Percentiles rank a stretch among this genome's conserved stretches.
phyloP scores from a whole-genome alignment of 2,888 invertebrate genomes.

The Diarsia dahlii region DNA sequence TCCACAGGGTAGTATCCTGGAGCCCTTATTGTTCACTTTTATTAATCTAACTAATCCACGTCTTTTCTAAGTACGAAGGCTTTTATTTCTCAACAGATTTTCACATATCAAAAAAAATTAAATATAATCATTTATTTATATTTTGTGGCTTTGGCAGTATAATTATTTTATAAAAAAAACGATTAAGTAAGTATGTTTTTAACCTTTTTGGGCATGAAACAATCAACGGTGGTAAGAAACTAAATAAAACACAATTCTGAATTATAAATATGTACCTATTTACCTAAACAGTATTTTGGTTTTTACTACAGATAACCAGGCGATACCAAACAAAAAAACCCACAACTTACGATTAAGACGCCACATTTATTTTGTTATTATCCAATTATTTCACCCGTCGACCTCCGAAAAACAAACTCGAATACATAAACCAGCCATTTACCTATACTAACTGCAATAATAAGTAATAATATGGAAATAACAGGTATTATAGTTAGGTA shows the following conservation, averaged over 20 bases:
- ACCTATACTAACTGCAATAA: conserved; percentile 34
- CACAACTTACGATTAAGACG: conserved; percentile 4
- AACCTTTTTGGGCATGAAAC: too few species aligned
- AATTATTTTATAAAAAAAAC: too few species aligned
- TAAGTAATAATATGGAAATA: conserved; percentile 45
- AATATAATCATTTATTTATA: not conserved
- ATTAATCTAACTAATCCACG: not conserved
- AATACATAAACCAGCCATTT: conserved; percentile 32
- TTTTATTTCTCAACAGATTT: not conserved
- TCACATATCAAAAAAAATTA: not conserved
- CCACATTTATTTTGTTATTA: not conserved
- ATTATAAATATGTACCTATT: conserved; percentile 1
- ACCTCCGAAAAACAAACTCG: conserved; percentile 13
- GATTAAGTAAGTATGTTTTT: too few species aligned
- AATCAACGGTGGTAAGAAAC: too few species aligned
- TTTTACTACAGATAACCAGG: not conserved
- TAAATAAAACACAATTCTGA: too few species aligned
- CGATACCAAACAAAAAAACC: not conserved
- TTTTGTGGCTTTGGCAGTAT: not conserved
- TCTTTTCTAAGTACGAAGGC: not conserved
- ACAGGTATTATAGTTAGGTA: conserved; percentile 30
- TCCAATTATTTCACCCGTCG: conserved; percentile 10
- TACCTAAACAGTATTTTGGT: not conserved
- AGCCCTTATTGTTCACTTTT: not conserved
- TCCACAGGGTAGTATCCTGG: conserved; percentile 3